Evolutionary conservation across 2,113 vertebrate species (phyloP).

Genomic region (Hassar affinis): DNA sequence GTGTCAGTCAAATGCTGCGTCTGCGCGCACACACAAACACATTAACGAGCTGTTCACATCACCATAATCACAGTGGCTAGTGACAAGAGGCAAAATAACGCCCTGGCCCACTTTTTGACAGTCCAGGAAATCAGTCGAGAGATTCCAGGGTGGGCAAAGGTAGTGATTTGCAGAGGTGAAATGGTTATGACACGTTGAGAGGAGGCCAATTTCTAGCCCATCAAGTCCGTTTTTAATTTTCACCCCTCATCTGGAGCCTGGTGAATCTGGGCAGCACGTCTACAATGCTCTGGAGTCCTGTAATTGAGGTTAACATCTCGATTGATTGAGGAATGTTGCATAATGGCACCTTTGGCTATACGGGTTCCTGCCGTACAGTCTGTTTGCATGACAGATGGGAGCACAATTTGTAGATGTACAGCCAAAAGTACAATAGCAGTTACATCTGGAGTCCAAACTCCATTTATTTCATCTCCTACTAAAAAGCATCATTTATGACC

Average conservation of each 20-base stretch:
- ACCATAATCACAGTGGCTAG: slow-evolving; percentile 69
- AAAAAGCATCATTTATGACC: not conserved
- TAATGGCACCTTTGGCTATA: slow-evolving; percentile 38
- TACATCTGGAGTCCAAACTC: too few relatives aligned
- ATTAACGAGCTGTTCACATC: slow-evolving; percentile 62
- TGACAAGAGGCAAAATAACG: slow-evolving; percentile 67
- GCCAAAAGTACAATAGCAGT: not conserved
- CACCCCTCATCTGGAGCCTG: slow-evolving; percentile 28
- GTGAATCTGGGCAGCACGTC: slow-evolving; percentile 29
- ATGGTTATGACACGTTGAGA: slow-evolving; percentile 55
- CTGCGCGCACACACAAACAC: slow-evolving; percentile 68
- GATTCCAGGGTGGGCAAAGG: slow-evolving; percentile 59
- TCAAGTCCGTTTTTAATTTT: slow-evolving; percentile 71
- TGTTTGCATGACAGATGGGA: not conserved
- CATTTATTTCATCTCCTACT: too few relatives aligned
- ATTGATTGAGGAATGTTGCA: slow-evolving; percentile 61
- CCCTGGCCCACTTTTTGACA: slow-evolving; percentile 63
- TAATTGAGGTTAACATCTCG: slow-evolving; percentile 69
- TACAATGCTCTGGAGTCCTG: slow-evolving; percentile 53
- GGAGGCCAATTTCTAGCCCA: slow-evolving; percentile 68
- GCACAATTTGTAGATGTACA: not conserved
- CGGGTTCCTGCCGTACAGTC: not conserved
- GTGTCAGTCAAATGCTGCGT: slow-evolving; percentile 67
- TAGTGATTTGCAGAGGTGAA: slow-evolving; percentile 74
- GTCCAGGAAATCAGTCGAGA: slow-evolving; percentile 66